Evolutionary conservation across 2,113 vertebrate genomes (phyloP).

Genomic region (Aegithalos caudatus): DNA sequence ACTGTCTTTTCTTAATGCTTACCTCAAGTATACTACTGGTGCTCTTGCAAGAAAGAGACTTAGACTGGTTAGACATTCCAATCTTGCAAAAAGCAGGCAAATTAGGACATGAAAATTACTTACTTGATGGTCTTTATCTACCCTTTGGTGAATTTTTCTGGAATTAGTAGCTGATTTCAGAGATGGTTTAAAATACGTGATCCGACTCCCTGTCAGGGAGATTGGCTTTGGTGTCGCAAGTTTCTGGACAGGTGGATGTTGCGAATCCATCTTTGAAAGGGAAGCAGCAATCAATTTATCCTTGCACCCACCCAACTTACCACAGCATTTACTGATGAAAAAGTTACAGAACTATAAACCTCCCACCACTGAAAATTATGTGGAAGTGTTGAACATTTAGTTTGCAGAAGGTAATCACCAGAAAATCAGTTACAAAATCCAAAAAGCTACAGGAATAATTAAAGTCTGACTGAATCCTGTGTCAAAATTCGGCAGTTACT

Average conservation of each 20-base stretch:
- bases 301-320: neutral
- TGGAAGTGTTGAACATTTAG: neutral
- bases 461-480: neutral
- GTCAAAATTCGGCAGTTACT: neutral
- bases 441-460: neutral
- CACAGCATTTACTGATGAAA: neutral
- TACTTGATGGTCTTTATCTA: constrained; percentile 72
- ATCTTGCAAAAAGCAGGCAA: neutral
- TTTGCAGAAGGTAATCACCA: neutral
- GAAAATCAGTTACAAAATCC: neutral
- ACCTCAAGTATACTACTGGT: neutral
- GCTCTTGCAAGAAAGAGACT: neutral
- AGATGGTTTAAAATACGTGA: constrained; percentile 89
- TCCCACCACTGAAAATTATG: neutral
- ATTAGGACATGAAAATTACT: constrained; percentile 37
- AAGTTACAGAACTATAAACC: neutral
- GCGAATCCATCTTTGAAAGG: constrained; percentile 79
- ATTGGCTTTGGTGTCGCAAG: constrained; percentile 81
- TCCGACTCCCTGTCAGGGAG: constrained; percentile 76
- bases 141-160: constrained; percentile 74
- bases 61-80: neutral
- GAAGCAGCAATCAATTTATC: constrained; percentile 40
- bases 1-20: neutral
- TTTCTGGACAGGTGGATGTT: constrained; percentile 87
- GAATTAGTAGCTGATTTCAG: constrained; percentile 79